phyloP scores from a whole-genome alignment of 2,888 invertebrate genomes.

The Steromphala cineraria region DNA sequence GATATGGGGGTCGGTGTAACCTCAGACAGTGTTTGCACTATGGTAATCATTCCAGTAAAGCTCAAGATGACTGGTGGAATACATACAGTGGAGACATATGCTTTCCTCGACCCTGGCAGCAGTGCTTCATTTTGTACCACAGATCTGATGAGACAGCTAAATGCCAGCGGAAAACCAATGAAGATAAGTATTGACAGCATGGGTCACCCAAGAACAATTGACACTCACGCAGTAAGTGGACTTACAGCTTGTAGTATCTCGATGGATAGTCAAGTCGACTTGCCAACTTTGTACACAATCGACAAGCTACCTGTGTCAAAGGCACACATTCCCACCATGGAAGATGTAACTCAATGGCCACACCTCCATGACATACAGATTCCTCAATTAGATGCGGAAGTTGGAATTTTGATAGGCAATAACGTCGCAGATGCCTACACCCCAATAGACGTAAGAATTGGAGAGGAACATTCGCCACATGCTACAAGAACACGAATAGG shows the following conservation, averaged over 20 bases:
- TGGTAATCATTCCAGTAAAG: slow-evolving; percentile 25
- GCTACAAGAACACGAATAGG: slow-evolving; percentile 18
- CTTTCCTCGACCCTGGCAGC: slow-evolving; percentile 24
- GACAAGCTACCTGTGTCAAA: no score
- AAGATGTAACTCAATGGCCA: slow-evolving; percentile 15
- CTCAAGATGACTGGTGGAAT: neutral
- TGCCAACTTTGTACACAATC: no score
- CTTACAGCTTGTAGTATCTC: no score
- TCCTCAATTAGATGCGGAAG: slow-evolving; percentile 2
- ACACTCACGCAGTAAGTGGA: neutral
- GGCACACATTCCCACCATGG: neutral
- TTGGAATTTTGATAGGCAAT: slow-evolving; percentile 26
- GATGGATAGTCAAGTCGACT: no score
- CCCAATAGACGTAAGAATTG: neutral
- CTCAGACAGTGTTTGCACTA: slow-evolving; percentile 13
- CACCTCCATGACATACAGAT: slow-evolving; percentile 13
- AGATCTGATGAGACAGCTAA: neutral
- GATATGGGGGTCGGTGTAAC: neutral
- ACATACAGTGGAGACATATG: neutral
- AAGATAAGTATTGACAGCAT: slow-evolving; percentile 17
- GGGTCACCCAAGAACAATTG: neutral
- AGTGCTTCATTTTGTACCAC: slow-evolving; percentile 24
- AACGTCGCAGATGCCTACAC: slow-evolving; percentile 23
- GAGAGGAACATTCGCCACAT: slow-evolving; percentile 16
- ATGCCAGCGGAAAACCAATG: neutral